Conservation (phyloP, 1,140 invertebrate genomes). For the Ditylenchus dipsaci region DNA sequence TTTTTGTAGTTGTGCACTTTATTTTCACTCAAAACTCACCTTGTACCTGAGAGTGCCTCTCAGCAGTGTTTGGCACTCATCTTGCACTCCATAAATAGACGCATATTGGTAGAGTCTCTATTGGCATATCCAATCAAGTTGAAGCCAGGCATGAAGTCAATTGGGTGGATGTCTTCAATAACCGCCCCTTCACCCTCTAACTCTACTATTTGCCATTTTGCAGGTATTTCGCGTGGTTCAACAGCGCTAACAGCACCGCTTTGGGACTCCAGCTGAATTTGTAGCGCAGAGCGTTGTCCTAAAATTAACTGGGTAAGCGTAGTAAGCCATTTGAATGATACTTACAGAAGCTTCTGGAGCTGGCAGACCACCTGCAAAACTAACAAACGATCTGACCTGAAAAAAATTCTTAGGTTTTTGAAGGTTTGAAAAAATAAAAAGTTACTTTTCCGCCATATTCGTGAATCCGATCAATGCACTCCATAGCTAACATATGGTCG, state of each 20-base stretch:
- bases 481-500: slow-evolving; percentile 91
- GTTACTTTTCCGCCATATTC: slow-evolving; percentile 67
- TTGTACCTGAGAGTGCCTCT: slow-evolving; percentile 81
- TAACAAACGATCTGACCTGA: slow-evolving; percentile 81
- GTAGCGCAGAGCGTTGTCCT: slow-evolving; percentile 83
- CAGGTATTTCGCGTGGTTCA: slow-evolving; percentile 80
- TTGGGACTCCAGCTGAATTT: slow-evolving; percentile 74
- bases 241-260: slow-evolving; percentile 69
- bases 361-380: slow-evolving; percentile 91
- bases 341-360: slow-evolving; percentile 79
- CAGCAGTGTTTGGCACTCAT: slow-evolving; percentile 78
- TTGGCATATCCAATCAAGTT: slow-evolving; percentile 93
- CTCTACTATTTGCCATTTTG: slow-evolving; percentile 77
- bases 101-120: slow-evolving; percentile 86
- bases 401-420: background rate
- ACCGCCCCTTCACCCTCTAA: slow-evolving; percentile 81
- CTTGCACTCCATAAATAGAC: slow-evolving; percentile 74
- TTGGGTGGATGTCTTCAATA: slow-evolving; percentile 70
- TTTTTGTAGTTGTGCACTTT: too few relatives aligned
- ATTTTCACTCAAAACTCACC: slow-evolving; percentile 24
- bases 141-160: slow-evolving; percentile 91
- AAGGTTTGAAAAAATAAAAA: slow-evolving; percentile 1
- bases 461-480: slow-evolving; percentile 86
- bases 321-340: too few relatives aligned
- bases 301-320: too few relatives aligned